phyloP scores from a whole-genome alignment of 2,113 vertebrate species.

The Cavia aperea region DNA sequence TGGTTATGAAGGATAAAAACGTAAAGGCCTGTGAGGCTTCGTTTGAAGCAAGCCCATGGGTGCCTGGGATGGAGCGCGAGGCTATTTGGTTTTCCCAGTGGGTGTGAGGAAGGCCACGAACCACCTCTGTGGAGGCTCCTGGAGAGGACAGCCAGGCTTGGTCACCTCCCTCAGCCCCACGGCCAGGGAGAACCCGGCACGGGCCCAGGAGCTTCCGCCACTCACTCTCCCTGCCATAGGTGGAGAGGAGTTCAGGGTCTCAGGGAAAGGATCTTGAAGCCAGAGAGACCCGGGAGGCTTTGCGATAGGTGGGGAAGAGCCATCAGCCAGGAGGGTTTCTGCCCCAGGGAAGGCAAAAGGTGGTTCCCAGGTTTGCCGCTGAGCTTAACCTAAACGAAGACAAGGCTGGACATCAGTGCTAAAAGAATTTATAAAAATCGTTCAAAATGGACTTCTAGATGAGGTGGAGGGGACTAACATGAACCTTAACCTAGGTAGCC shows the following conservation, averaged over 20 bases:
- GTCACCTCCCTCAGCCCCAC: constrained; percentile 13
- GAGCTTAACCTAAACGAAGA: constrained; percentile 78
- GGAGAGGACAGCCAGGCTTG: neutral
- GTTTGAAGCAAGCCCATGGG: constrained; percentile 73
- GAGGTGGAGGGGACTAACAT: constrained; percentile 76
- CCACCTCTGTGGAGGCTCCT: constrained; percentile 27
- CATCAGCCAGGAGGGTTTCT: constrained; percentile 52
- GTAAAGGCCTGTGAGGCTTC: constrained; percentile 74
- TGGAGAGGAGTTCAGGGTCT: constrained; percentile 57
- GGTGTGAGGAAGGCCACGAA: constrained; percentile 54
- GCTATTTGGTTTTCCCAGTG: constrained; percentile 30
- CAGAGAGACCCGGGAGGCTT: constrained; percentile 48
- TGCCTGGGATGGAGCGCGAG: constrained; percentile 38
- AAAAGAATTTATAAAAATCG: constrained; percentile 73
- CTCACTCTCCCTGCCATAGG: constrained; percentile 38
- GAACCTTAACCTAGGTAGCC: constrained; percentile 83
- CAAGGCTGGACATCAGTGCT: constrained; percentile 71
- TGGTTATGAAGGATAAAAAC: constrained; percentile 73
- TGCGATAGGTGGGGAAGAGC: constrained; percentile 30
- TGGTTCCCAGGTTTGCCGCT: constrained; percentile 35
- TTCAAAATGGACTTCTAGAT: constrained; percentile 76
- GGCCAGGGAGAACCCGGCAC: neutral
- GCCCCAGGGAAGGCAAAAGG: constrained; percentile 51
- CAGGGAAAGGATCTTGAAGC: constrained; percentile 58
- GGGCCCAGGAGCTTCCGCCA: constrained; percentile 38